Evolutionary conservation across 53 echinoderm and acorn worm genomes (phyloP).

Genomic region (Patiria pectinifera): DNA sequence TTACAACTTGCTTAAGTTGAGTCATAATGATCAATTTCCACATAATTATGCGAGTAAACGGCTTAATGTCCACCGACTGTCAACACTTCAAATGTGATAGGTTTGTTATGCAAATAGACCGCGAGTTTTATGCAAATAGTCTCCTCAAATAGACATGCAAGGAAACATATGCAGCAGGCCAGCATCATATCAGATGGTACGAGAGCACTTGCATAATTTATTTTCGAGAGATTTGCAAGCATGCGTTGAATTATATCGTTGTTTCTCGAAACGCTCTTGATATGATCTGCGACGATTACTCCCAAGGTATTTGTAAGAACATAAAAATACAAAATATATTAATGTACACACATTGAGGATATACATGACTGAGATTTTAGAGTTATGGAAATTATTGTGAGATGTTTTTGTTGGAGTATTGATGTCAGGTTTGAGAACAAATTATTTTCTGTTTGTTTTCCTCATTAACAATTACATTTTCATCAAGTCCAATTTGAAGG

Average conservation of each 20-base stretch:
- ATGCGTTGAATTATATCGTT: neutral
- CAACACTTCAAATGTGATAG: neutral
- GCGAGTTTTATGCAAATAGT: slow-evolving; percentile 14
- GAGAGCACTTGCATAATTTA: slow-evolving; percentile 7
- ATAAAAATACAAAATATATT: neutral
- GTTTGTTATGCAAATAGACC: slow-evolving; percentile 2
- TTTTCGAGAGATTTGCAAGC: slow-evolving; percentile 11
- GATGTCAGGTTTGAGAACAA: too few relatives aligned
- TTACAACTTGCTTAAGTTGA: too few relatives aligned
- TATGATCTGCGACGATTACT: neutral
- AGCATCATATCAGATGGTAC: neutral
- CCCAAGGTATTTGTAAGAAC: neutral
- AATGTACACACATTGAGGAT: too few relatives aligned
- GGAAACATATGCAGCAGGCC: neutral
- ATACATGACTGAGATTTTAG: too few relatives aligned
- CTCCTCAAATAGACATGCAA: neutral
- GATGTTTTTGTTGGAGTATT: too few relatives aligned
- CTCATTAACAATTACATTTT: too few relatives aligned
- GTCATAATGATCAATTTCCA: slow-evolving; percentile 8
- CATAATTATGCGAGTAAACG: slow-evolving; percentile 11
- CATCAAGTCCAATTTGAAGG: too few relatives aligned
- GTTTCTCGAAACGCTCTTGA: slow-evolving; percentile 1
- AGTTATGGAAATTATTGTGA: too few relatives aligned
- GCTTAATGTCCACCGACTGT: neutral
- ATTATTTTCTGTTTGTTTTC: too few relatives aligned